Percentiles rank a stretch among this genome's conserved stretches.
Evolutionary conservation across 2,113 vertebrate species (phyloP).

Genomic region (Daboia siamensis): DNA sequence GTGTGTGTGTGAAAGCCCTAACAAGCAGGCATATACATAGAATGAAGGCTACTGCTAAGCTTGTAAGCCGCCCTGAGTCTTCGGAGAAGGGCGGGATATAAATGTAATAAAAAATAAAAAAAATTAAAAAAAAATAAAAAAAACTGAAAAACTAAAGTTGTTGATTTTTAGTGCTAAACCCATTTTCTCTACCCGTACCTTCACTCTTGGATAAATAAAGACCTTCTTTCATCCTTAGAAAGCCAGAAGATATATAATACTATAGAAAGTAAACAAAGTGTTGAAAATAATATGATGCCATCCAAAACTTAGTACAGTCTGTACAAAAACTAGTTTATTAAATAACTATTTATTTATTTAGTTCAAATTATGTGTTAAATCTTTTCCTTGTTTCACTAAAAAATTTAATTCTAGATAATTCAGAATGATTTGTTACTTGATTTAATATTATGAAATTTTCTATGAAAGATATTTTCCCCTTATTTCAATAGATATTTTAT

Average conservation of each 20-base stretch:
- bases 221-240: not conserved
- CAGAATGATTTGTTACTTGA: not conserved
- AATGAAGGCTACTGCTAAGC: too few species aligned
- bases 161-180: not conserved
- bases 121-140: too few species aligned
- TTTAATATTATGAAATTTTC: not conserved
- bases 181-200: not conserved
- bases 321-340: not conserved
- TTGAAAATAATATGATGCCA: not conserved
- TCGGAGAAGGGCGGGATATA: too few species aligned
- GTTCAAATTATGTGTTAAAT: not conserved
- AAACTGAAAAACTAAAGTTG: not conserved
- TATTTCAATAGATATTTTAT: not conserved
- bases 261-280: not conserved
- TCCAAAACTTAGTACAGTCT: not conserved
- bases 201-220: not conserved
- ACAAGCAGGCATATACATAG: too few species aligned
- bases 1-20: too few species aligned
- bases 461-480: not conserved
- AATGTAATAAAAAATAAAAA: too few species aligned
- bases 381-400: not conserved
- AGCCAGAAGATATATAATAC: not conserved
- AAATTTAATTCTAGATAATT: not conserved
- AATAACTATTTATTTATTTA: not conserved
- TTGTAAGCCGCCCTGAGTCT: too few species aligned